These are phyloP conservation scores for Dynastes grantii DNA, from an alignment of 2,888 invertebrate species.

Conservation along the genomic window DNA sequence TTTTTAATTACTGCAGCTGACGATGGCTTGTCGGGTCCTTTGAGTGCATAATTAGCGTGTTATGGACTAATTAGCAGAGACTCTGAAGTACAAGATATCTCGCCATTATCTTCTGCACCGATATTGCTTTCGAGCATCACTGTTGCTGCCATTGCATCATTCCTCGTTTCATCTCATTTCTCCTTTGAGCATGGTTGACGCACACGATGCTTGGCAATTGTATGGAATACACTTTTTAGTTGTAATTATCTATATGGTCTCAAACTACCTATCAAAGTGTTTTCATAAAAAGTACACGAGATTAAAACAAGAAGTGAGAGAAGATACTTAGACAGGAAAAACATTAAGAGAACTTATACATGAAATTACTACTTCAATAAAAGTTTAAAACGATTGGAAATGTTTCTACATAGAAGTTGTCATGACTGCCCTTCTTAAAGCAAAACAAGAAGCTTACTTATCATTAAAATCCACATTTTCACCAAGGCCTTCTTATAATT, in stretches of 20 bases:
- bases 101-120: conserved; percentile 54
- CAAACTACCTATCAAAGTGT: too few species aligned
- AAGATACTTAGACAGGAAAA: too few species aligned
- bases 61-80: conserved; percentile 63
- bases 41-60: conserved; percentile 64
- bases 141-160: conserved; percentile 25
- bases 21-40: conserved; percentile 61
- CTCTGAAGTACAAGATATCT: conserved; percentile 57
- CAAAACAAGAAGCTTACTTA: too few species aligned
- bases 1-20: conserved; percentile 62
- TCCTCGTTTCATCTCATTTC: conserved; percentile 16
- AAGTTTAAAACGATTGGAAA: too few species aligned
- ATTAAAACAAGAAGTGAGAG: too few species aligned
- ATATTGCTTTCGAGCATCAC: conserved; percentile 40
- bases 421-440: too few species aligned
- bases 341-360: too few species aligned
- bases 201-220: neutral
- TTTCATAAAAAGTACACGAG: too few species aligned
- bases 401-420: too few species aligned
- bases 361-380: too few species aligned
- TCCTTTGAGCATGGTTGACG: conserved; percentile 11
- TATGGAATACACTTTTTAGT: neutral
- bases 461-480: too few species aligned
- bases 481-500: too few species aligned
- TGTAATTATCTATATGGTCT: neutral